Conservation (phyloP, 35 echinoderm and acorn worm genomes). For the Heliocidaris erythrogramma region DNA sequence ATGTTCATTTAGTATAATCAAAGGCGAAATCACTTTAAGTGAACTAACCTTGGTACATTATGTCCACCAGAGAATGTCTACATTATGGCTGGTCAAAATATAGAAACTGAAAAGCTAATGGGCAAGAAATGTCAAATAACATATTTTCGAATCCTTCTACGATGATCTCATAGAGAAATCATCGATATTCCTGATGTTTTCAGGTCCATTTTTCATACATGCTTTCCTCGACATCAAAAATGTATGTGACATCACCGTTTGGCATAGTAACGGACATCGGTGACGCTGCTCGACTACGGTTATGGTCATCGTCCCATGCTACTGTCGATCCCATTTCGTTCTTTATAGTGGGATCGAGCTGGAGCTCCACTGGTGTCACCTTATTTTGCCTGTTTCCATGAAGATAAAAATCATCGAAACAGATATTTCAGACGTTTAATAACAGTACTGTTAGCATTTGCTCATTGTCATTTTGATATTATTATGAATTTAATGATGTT, state of each 20-base stretch:
- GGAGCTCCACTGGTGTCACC: neutral
- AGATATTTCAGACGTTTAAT: too few species aligned
- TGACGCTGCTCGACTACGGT: neutral
- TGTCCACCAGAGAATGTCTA: too few species aligned
- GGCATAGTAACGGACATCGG: neutral
- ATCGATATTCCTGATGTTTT: neutral
- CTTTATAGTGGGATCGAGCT: neutral
- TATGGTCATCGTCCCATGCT: neutral
- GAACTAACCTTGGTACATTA: too few species aligned
- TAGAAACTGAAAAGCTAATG: too few species aligned
- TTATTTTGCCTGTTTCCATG: neutral
- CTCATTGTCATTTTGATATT: too few species aligned
- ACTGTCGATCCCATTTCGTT: neutral
- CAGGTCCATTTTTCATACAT: neutral
- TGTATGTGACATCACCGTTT: neutral
- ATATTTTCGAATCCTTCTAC: neutral
- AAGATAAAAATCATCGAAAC: neutral
- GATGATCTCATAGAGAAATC: neutral
- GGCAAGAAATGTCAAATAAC: neutral
- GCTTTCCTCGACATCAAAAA: neutral
- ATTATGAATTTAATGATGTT: too few species aligned
- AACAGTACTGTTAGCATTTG: too few species aligned
- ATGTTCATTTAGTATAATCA: too few species aligned
- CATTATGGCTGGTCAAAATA: too few species aligned
- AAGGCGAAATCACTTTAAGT: too few species aligned